Evolutionary conservation across 2,113 vertebrate species (phyloP), one percentile per base, ranked within the genome.

Genomic region (Cololabis saira): DNA sequence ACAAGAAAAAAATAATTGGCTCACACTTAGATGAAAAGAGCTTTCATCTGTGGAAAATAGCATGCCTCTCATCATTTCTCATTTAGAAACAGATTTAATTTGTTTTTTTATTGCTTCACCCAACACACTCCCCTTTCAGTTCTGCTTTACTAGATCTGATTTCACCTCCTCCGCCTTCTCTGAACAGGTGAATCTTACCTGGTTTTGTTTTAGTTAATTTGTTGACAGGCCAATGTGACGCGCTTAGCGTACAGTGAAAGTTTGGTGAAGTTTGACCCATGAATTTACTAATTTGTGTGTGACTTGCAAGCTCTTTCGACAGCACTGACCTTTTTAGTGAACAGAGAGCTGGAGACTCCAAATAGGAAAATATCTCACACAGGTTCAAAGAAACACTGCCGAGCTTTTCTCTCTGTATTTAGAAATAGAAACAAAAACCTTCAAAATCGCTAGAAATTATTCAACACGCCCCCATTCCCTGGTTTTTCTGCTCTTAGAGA

Each of bases 1-100:
- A 70, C 57, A 75, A 82, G 67, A 66, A 81, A 78, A 80, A 79
- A 81, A 82, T 67, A 87, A 87, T 83, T 82, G 76, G 71, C 72
- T 67, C 59, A 30, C 55, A 78, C 64, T 81, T 53, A 18, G 50
- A 76, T 77, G 59, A 72, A 61, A 85, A 54, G 64, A 22, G 74
- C 75, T 78, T 86, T 74, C 51, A 84, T 88, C 67, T 66, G 63
- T 67, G 58, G 71, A 76, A 76, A 74, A 81, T 43, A 45, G 16
- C 52, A 13, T 0, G 18, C 61, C 52, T 83, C 44, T 48, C 27
- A 61, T 55, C 42, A 2, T 58, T 71, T 18, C 12, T 54, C 42
- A 60, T 67, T 74, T 59, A 21, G 21, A 30, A 13, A 57, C 30
- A 0, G 43, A 57, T 63, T 74, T 49, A 3, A 6, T 51, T 14